Evolutionary conservation across 2,888 invertebrate species (phyloP).

Genomic region (Agrotis ipsilon): DNA sequence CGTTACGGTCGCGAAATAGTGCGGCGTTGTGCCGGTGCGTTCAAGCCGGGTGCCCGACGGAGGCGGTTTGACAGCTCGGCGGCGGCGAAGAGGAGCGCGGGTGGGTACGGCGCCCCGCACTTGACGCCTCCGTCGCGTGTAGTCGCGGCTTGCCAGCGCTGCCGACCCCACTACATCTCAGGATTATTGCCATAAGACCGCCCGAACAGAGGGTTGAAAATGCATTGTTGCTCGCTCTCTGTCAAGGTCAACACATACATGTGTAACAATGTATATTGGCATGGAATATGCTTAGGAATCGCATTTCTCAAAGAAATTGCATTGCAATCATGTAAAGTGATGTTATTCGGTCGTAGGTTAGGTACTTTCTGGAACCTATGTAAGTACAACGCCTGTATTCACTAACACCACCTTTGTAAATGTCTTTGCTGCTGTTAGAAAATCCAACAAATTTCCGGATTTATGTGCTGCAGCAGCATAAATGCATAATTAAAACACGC

Average conservation of each 20-base stretch:
- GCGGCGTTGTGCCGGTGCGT: constrained; percentile 84
- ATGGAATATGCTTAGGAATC: constrained; percentile 24
- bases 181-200: constrained; percentile 84
- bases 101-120: constrained; percentile 82
- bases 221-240: constrained; percentile 81
- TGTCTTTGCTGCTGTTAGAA: no score
- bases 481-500: neutral
- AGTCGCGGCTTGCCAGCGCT: constrained; percentile 74
- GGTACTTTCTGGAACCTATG: neutral
- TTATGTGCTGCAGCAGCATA: no score
- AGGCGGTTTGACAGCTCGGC: constrained; percentile 90
- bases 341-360: neutral
- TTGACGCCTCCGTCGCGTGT: constrained; percentile 74
- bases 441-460: no score
- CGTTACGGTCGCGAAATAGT: constrained; percentile 82
- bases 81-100: constrained; percentile 85
- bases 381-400: neutral
- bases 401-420: neutral
- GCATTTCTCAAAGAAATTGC: constrained; percentile 23
- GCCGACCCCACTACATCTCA: constrained; percentile 78
- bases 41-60: constrained; percentile 89
- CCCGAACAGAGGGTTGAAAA: constrained; percentile 86
- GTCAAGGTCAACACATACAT: constrained; percentile 84
- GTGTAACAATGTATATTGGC: constrained; percentile 16
- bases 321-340: constrained; percentile 15